Evolutionary conservation across 2,888 invertebrate genomes (phyloP).

Genomic region (Drosophila atripex): DNA sequence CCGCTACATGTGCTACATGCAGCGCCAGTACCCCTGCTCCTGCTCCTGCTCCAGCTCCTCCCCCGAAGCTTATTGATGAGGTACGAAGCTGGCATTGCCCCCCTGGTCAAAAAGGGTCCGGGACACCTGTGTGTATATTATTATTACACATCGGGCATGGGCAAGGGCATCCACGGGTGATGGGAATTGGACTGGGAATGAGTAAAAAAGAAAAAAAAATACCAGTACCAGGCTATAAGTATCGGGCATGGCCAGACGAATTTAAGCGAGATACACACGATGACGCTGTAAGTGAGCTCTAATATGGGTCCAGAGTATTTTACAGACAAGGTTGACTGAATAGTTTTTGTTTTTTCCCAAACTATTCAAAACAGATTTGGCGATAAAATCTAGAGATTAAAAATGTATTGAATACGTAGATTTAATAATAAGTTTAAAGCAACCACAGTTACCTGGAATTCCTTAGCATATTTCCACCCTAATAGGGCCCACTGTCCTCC

Average conservation of each 20-base stretch:
- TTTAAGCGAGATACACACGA: conserved; percentile 69
- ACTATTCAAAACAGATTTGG: no score
- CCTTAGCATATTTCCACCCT: not conserved
- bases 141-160: conserved; percentile 75
- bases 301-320: conserved; percentile 54
- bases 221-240: conserved; percentile 5
- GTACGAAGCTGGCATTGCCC: conserved; percentile 73
- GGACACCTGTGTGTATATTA: conserved; percentile 83
- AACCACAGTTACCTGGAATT: not conserved
- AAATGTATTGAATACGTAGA: not conserved
- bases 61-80: conserved; percentile 67
- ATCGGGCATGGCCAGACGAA: conserved; percentile 48
- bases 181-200: conserved; percentile 30
- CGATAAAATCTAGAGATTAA: not conserved
- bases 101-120: conserved; percentile 64
- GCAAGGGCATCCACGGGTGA: conserved; percentile 10
- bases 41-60: conserved; percentile 1
- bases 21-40: conserved; percentile 57
- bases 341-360: not conserved
- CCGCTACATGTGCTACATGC: conserved; percentile 78
- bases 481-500: conserved; percentile 2
- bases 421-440: not conserved
- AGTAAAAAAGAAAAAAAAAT: conserved; percentile 14
- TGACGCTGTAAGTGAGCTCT: conserved; percentile 74
- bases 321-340: conserved; percentile 39